Conservation (phyloP, 2,888 invertebrate genomes). For the Arctia plantaginis region DNA sequence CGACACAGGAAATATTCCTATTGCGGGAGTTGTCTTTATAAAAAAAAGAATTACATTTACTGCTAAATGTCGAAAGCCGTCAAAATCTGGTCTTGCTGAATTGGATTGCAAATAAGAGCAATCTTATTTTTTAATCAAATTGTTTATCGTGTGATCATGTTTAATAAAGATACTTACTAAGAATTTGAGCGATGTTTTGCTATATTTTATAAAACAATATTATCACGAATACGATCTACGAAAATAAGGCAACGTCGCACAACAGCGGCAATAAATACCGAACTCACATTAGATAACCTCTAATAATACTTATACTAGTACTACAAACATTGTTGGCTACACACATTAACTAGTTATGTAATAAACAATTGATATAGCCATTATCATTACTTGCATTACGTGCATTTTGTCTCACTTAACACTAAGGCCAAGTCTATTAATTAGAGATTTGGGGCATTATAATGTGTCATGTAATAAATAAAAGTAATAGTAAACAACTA, state of each 20-base stretch:
- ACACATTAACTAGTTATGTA: conserved; percentile 17
- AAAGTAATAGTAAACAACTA: background rate
- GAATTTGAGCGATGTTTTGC: background rate
- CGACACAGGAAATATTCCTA: no score
- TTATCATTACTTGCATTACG: background rate
- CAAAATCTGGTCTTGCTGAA: no score
- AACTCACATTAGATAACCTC: conserved; percentile 18
- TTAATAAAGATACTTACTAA: background rate
- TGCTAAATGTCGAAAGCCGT: background rate
- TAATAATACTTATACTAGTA: conserved; percentile 8
- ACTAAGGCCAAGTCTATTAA: conserved; percentile 4
- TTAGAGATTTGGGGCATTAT: conserved; percentile 17
- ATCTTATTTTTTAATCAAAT: no score
- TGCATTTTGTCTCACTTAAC: background rate
- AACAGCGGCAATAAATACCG: conserved; percentile 13
- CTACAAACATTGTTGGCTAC: conserved; percentile 6
- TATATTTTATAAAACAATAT: background rate
- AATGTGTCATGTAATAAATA: background rate
- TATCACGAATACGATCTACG: background rate
- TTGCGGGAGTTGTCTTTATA: no score
- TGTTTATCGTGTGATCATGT: background rate
- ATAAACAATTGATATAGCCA: background rate
- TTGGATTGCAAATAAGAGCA: no score
- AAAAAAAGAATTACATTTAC: no score
- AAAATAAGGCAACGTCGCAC: conserved; percentile 20